Percentiles rank a stretch among this genome's conserved stretches.
Conservation (phyloP, 2,113 vertebrate genomes). For the Synchiropus splendidus region DNA sequence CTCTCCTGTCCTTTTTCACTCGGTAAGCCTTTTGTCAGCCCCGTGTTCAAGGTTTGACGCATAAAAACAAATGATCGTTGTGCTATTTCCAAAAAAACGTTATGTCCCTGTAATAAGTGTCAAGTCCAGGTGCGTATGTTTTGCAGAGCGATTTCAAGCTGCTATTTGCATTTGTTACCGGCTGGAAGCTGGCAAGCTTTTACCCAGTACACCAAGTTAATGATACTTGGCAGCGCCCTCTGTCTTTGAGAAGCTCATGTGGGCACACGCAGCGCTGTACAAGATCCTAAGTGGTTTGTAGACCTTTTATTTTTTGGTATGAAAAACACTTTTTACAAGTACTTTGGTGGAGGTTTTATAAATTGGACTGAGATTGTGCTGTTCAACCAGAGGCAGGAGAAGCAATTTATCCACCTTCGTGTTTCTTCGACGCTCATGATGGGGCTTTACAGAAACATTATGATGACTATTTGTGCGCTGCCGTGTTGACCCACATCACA, state of each 20-base stretch:
- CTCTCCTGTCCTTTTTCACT: conserved; percentile 12
- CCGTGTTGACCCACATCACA: conserved; percentile 7
- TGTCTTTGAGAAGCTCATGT: conserved; percentile 14
- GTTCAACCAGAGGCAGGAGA: too few relatives aligned
- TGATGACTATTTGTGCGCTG: neutral
- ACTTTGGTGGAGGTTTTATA: conserved; percentile 11
- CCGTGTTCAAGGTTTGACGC: conserved; percentile 7
- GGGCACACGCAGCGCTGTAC: conserved; percentile 26
- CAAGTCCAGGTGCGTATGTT: conserved; percentile 14
- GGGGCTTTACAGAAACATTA: too few relatives aligned
- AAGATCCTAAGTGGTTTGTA: conserved; percentile 41
- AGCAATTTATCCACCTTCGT: too few relatives aligned
- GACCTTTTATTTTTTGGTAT: conserved; percentile 15
- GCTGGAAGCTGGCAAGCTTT: conserved; percentile 17
- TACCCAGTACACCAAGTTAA: conserved; percentile 16
- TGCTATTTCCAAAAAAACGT: conserved; percentile 18
- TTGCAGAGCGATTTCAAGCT: conserved; percentile 19
- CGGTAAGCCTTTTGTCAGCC: conserved; percentile 9
- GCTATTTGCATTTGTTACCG: conserved; percentile 14
- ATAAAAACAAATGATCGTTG: conserved; percentile 18
- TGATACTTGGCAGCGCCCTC: conserved; percentile 20
- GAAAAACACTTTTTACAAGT: conserved; percentile 15
- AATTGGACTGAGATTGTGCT: too few relatives aligned
- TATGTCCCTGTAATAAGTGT: conserved; percentile 4
- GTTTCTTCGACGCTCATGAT: too few relatives aligned